These are phyloP conservation scores for Erebia palarica DNA, from an alignment of 2,888 invertebrate genomes.

Conservation along the genomic window DNA sequence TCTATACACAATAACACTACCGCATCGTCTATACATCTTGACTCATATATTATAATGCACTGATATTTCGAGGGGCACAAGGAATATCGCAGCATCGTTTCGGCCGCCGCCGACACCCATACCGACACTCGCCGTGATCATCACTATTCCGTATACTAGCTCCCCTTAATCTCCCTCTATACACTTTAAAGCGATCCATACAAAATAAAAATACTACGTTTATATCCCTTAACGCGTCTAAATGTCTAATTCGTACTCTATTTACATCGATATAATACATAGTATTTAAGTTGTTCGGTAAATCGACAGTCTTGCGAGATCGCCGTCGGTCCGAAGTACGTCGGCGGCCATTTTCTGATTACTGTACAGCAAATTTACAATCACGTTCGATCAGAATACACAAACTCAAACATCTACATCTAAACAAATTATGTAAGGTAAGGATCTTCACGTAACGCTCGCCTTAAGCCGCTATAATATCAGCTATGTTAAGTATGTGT, in stretches of 20 bases:
- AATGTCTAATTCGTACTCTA: constrained; percentile 77
- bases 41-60: constrained; percentile 73
- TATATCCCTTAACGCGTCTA: constrained; percentile 73
- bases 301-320: constrained; percentile 64
- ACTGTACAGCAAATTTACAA: constrained; percentile 79
- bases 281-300: constrained; percentile 76
- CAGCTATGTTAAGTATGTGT: constrained; percentile 75
- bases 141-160: constrained; percentile 33
- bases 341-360: constrained; percentile 58
- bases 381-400: constrained; percentile 78
- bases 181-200: constrained; percentile 63
- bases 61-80: constrained; percentile 79
- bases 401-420: constrained; percentile 77
- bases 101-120: constrained; percentile 55
- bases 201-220: constrained; percentile 73
- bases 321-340: constrained; percentile 56
- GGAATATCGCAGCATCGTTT: constrained; percentile 79
- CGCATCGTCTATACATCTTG: constrained; percentile 73
- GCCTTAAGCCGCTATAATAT: constrained; percentile 78
- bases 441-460: constrained; percentile 73
- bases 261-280: constrained; percentile 76
- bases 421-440: constrained; percentile 71
- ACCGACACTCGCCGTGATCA: constrained; percentile 39
- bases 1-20: constrained; percentile 78
- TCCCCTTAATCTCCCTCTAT: constrained; percentile 49